A percentile compares a stretch with the other conserved stretches of the same genome.
Conservation (phyloP, 30 jellyfish, hydroid and myxozoan genomes). For the Hydra vulgaris region DNA sequence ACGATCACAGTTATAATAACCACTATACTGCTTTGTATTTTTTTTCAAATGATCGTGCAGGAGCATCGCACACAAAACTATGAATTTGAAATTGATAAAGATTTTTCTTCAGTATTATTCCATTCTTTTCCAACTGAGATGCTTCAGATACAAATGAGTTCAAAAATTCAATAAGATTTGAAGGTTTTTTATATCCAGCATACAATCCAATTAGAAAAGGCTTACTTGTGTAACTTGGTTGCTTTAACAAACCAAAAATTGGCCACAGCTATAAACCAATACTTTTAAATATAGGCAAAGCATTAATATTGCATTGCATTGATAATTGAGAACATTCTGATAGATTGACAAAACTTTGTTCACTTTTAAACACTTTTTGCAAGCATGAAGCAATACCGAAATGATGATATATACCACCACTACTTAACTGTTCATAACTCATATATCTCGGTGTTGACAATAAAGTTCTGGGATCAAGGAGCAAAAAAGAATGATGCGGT, state of each 20-base stretch:
- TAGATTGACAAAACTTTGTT: background rate
- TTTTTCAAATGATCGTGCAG: background rate
- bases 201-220: background rate
- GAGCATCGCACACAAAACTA: conserved; percentile 4
- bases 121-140: background rate
- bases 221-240: background rate
- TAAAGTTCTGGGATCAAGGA: background rate
- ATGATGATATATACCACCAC: background rate
- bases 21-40: background rate
- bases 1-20: conserved; percentile 2
- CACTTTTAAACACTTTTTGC: background rate
- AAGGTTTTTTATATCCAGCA: background rate
- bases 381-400: background rate
- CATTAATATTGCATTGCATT: background rate
- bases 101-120: background rate
- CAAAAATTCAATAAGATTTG: background rate
- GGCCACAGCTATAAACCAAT: background rate
- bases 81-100: background rate
- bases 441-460: background rate
- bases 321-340: background rate
- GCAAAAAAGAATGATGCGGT: background rate
- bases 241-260: background rate
- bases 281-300: background rate
- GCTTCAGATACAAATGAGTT: background rate
- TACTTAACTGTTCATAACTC: background rate